Base-by-base conservation (phyloP, 2,797 vertebrate species). In the Alca torda region DNA sequence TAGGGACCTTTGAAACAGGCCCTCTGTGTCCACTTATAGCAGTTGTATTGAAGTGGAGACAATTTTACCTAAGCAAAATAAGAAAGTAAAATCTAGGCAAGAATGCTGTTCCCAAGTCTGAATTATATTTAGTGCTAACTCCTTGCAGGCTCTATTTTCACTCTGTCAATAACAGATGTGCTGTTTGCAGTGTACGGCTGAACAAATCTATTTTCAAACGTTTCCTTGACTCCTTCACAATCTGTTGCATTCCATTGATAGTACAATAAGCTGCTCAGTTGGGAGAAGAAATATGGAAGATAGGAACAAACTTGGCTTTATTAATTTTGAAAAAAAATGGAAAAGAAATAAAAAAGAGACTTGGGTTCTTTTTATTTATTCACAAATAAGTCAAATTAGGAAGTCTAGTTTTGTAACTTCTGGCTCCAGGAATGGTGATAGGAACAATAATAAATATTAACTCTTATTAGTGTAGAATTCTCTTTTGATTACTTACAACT, bases 131-230 rank as follows among this genome's bases (percentile, higher is more conserved):
- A 69, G 72, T 4, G 3, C 68, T 83, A 90, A 68, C 30, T 95
- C 45, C 57, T 93, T 92, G 61, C 79, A 94, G 83, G 81, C 15
- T 89, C 57, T 78, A 3, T 95, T 96, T 96, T 95, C 85, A 72
- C 64, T 90, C 56, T 93, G 84, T 96, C 90, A 94, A 89, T 94
- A 97, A 89, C 92, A 95, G 92, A 95, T 95, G 89, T 93, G 93
- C 78, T 92, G 78, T 92, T 96, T 96, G 75, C 72, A 65, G 79
- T 70, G 43, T 90, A 89, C 78, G 59, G 61, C 75, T 85, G 84
- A 88, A 73, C 53, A 96, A 94, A 92, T 94, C 57, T 84, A 79
- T 94, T 95, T 95, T 86, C 35, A 63, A 96, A 94, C 5, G 4
- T 86, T 79, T 96, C 54, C 90, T 84, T 88, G 90, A 89, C 65